Evolutionary conservation across 2,888 invertebrate species (phyloP).

Genomic region (Apocheima hispidaria): DNA sequence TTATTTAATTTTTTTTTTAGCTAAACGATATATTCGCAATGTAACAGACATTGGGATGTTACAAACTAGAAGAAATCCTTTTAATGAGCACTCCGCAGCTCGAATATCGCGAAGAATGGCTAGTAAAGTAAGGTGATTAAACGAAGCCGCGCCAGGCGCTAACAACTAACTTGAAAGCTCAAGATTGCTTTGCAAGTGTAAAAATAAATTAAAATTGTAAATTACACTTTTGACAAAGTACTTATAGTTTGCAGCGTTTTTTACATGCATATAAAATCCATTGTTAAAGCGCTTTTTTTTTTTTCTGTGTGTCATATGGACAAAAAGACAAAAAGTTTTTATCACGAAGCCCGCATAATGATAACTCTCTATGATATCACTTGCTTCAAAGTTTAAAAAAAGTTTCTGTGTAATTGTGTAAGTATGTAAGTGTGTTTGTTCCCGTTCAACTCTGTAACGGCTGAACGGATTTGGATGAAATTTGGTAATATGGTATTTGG

Average conservation of each 20-base stretch:
- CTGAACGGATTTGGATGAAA: too few relatives aligned
- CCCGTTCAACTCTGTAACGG: too few relatives aligned
- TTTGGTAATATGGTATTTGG: too few relatives aligned
- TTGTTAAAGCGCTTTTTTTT: too few relatives aligned
- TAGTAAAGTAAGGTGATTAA: conserved; percentile 23
- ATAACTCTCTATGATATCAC: too few relatives aligned
- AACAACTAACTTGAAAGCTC: conserved; percentile 35
- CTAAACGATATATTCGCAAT: not conserved
- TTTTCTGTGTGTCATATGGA: too few relatives aligned
- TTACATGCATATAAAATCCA: not conserved
- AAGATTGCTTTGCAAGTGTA: conserved; percentile 35
- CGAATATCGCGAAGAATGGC: conserved; percentile 17
- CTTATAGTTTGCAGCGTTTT: not conserved
- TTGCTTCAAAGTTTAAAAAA: too few relatives aligned
- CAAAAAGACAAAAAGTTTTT: too few relatives aligned
- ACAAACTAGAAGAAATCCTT: conserved; percentile 24
- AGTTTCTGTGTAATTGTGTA: too few relatives aligned
- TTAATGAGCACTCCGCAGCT: conserved; percentile 23
- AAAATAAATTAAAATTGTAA: conserved; percentile 43
- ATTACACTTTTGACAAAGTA: not conserved
- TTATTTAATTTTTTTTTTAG: not conserved
- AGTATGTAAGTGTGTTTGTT: too few relatives aligned
- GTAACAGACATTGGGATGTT: conserved; percentile 12
- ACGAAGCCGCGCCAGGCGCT: conserved; percentile 17
- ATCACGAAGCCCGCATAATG: too few relatives aligned